These are phyloP conservation scores for Lepus oiostolus DNA, from an alignment of 2,797 vertebrate species.

Conservation along the genomic window DNA sequence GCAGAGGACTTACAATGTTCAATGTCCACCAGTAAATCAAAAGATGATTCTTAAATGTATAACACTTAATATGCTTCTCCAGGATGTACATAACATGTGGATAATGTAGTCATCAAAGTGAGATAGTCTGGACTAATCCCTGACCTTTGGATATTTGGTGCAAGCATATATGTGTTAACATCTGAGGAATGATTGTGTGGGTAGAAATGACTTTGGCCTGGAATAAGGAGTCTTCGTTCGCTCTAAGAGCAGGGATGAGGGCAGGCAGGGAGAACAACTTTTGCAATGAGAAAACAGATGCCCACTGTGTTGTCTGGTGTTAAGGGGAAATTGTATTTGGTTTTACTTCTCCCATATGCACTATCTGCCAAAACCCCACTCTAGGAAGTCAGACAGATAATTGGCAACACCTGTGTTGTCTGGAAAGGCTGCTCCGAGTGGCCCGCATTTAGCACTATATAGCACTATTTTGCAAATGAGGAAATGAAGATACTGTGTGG, in stretches of 20 bases:
- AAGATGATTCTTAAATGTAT: slow-evolving; percentile 15
- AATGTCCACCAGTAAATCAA: background rate
- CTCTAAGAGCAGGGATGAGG: background rate
- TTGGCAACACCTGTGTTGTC: background rate
- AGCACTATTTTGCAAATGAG: background rate
- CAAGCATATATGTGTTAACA: background rate
- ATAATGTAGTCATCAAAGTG: background rate
- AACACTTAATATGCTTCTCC: background rate
- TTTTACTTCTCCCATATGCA: background rate
- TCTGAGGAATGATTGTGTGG: background rate
- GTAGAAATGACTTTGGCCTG: background rate
- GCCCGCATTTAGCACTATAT: background rate
- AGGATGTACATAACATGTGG: background rate
- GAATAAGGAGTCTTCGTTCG: background rate
- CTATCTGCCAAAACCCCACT: background rate
- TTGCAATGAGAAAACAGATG: background rate
- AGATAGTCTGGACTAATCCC: background rate
- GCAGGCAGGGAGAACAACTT: background rate
- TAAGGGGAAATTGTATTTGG: background rate
- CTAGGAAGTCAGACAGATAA: background rate
- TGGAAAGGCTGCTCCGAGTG: background rate
- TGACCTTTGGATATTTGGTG: background rate
- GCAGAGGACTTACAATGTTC: slow-evolving; percentile 41
- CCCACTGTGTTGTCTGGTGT: background rate
- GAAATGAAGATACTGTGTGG: background rate